Conservation (phyloP, 2,797 vertebrate genomes). For the Antennarius maculatus region DNA sequence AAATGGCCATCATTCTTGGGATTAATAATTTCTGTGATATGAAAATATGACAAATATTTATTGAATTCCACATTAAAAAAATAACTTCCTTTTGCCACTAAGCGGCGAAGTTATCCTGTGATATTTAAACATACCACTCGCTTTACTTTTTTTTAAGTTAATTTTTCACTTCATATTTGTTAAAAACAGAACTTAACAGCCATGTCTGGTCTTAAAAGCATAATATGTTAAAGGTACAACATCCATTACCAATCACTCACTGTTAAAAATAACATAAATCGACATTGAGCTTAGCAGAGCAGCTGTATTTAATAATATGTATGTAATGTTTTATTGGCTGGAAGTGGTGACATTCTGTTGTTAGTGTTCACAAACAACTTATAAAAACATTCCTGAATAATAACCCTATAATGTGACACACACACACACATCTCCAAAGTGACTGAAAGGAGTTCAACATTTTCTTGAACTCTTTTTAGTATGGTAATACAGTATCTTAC, state of each 20-base stretch:
- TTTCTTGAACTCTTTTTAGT: neutral
- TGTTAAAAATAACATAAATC: too few species aligned
- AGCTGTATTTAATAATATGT: too few species aligned
- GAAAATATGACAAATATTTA: too few species aligned
- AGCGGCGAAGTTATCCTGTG: constrained; percentile 38
- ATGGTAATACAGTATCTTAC: constrained; percentile 70
- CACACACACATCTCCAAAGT: neutral
- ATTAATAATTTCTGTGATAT: neutral
- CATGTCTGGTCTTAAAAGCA: neutral
- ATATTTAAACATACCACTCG: neutral
- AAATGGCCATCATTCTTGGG: neutral
- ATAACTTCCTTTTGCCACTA: constrained; percentile 45
- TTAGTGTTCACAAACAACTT: too few species aligned
- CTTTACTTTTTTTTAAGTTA: neutral
- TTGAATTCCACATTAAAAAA: neutral
- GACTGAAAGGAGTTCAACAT: constrained; percentile 11
- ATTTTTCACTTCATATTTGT: neutral
- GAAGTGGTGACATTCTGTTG: too few species aligned
- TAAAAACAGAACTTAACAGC: neutral
- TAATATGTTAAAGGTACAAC: too few species aligned
- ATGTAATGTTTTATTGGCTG: too few species aligned
- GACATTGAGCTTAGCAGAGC: too few species aligned
- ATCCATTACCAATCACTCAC: too few species aligned
- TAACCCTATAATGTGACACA: neutral
- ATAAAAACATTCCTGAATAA: neutral